These are phyloP conservation scores for Metellina segmentata DNA, from an alignment of 2,888 invertebrate species.

Conservation along the genomic window DNA sequence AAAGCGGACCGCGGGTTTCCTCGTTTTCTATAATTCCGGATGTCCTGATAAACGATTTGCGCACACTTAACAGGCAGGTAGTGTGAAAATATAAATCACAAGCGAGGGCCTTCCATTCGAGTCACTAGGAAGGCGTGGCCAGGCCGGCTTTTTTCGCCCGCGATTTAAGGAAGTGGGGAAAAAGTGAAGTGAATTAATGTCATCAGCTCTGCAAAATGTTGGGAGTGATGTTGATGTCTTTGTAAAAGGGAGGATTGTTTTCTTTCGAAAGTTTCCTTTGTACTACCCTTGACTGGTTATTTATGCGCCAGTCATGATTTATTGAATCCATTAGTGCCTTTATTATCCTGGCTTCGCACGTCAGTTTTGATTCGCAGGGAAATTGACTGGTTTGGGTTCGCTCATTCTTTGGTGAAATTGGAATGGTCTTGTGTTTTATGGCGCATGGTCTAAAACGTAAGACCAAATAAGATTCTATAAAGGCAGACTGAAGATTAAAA, in stretches of 20 bases:
- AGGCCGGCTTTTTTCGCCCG: conserved; percentile 3
- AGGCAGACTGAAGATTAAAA: too few species aligned
- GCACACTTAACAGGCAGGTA: conserved; percentile 55
- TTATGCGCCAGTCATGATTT: background rate
- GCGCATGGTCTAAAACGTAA: too few species aligned
- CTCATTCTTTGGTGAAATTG: too few species aligned
- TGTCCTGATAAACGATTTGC: conserved; percentile 51
- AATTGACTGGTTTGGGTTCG: too few species aligned
- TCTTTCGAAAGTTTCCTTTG: background rate
- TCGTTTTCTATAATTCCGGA: conserved; percentile 37
- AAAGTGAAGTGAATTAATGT: conserved; percentile 62
- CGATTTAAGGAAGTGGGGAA: conserved; percentile 28
- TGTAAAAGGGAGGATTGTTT: conserved; percentile 20
- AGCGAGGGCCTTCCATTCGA: conserved; percentile 7
- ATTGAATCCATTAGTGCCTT: background rate
- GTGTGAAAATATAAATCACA: conserved; percentile 65
- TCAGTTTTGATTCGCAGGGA: background rate
- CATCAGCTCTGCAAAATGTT: conserved; percentile 45
- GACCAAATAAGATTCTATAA: too few species aligned
- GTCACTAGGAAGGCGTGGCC: conserved; percentile 46
- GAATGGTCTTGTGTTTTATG: too few species aligned
- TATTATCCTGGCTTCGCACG: background rate
- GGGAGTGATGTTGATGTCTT: conserved; percentile 46
- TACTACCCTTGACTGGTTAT: too few species aligned
- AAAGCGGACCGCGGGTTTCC: background rate